Evolutionary conservation across 2,888 invertebrate genomes (phyloP).

Genomic region (Stratiomys singularior): DNA sequence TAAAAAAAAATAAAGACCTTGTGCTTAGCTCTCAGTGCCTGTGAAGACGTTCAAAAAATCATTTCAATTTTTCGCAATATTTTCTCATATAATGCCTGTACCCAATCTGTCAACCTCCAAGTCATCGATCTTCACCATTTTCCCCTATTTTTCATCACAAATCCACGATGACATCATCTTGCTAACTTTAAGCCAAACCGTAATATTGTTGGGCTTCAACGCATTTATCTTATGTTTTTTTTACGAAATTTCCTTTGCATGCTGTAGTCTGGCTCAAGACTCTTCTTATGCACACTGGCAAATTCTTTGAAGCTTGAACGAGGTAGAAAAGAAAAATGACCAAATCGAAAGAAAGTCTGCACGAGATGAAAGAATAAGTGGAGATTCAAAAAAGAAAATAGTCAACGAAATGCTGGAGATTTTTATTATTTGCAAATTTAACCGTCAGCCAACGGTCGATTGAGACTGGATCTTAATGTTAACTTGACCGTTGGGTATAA

Average conservation of each 20-base stretch:
- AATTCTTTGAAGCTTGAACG: no score
- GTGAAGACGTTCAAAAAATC: no score
- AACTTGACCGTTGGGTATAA: no score
- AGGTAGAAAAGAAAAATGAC: neutral
- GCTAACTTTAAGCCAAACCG: neutral
- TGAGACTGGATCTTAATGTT: no score
- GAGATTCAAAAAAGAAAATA: neutral
- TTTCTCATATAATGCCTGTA: no score
- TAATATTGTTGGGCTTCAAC: neutral
- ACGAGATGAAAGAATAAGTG: neutral
- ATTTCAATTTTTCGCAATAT: no score
- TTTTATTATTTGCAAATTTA: conserved; percentile 17
- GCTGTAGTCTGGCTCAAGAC: no score
- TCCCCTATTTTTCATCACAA: conserved; percentile 4
- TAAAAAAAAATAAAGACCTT: no score
- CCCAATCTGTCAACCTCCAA: no score
- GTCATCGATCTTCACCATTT: neutral
- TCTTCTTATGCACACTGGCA: no score
- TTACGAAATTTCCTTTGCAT: neutral
- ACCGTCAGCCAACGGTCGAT: no score
- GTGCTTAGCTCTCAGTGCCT: no score
- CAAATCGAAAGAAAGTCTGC: conserved; percentile 4
- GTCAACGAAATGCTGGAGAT: neutral
- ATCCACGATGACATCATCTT: conserved; percentile 17
- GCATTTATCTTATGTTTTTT: neutral